Evolutionary conservation across 2,113 vertebrate species (phyloP).

Genomic region (Oriolus oriolus): DNA sequence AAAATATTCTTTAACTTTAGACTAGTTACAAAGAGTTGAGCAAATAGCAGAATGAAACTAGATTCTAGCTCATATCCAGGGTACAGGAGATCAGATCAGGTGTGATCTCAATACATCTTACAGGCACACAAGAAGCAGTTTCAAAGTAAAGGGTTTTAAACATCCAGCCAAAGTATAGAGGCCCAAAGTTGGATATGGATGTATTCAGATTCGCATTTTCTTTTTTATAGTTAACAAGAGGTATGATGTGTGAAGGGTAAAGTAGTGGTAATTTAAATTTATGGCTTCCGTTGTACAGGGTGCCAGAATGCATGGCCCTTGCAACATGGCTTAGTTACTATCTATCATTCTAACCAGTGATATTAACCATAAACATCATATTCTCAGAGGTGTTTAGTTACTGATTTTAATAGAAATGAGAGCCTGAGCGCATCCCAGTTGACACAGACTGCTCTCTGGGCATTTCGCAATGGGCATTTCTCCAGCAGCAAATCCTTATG

Average conservation of each 20-base stretch:
- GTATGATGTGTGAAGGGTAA: neutral
- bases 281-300: accelerated
- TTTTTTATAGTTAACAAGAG: neutral
- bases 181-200: neutral
- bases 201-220: neutral
- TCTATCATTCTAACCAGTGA: neutral
- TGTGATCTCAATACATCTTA: neutral
- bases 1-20: neutral
- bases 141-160: neutral
- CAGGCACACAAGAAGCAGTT: neutral
- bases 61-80: neutral
- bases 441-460: neutral
- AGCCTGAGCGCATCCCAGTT: neutral
- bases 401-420: neutral
- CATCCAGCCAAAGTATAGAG: neutral
- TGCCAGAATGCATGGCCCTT: neutral
- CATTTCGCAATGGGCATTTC: neutral
- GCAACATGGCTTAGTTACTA: neutral
- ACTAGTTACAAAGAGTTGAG: neutral
- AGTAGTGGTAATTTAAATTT: neutral
- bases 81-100: neutral
- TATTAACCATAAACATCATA: neutral
- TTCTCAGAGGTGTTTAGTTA: neutral
- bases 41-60: neutral
- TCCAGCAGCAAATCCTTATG: neutral